phyloP scores from a whole-genome alignment of 2,113 vertebrate species.

The Oreocharis arfaki region DNA sequence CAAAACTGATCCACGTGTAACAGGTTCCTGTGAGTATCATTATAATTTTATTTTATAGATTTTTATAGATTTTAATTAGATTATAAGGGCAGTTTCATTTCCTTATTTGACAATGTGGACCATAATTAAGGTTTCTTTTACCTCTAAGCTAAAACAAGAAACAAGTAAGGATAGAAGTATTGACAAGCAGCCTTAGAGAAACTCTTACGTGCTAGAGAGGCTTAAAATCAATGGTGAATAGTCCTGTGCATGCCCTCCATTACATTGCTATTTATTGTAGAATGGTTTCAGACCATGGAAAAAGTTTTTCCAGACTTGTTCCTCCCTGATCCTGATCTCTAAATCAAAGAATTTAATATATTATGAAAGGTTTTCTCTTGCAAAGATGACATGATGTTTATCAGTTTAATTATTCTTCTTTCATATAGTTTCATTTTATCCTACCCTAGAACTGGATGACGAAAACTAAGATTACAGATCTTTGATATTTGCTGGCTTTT shows the following conservation, averaged over 20 bases:
- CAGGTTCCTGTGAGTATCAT: neutral
- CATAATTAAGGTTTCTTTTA: neutral
- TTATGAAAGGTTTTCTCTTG: neutral
- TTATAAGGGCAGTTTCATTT: neutral
- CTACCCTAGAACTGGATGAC: neutral
- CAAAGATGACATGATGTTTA: slow-evolving; percentile 8
- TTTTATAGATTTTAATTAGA: neutral
- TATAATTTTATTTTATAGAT: neutral
- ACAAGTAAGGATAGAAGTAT: neutral
- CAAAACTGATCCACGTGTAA: neutral
- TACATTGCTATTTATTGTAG: neutral
- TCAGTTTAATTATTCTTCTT: neutral
- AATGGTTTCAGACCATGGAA: neutral
- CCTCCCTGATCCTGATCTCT: neutral
- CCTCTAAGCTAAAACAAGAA: neutral
- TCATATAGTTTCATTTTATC: slow-evolving; percentile 37
- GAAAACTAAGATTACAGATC: neutral
- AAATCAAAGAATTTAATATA: slow-evolving; percentile 15
- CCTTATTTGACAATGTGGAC: neutral
- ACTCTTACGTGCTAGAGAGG: accelerated
- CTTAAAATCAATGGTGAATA: neutral
- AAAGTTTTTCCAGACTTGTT: neutral
- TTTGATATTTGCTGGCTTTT: slow-evolving; percentile 39
- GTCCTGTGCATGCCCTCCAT: neutral
- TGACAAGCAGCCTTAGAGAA: neutral